These are phyloP conservation scores for Pseudomugil tenellus DNA, from an alignment of 2,797 vertebrate genomes.

Conservation along the genomic window DNA sequence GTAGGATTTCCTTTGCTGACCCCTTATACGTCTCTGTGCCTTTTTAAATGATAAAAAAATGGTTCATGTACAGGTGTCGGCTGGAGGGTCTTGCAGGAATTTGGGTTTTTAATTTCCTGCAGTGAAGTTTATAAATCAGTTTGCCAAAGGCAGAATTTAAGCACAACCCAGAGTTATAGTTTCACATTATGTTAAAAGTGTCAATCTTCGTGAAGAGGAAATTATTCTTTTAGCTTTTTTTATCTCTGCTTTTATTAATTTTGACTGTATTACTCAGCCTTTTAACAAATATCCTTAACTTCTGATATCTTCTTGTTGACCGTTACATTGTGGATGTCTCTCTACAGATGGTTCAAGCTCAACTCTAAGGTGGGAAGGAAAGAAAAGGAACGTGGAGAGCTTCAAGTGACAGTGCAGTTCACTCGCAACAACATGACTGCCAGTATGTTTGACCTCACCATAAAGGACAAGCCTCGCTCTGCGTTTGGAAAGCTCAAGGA, in stretches of 20 bases:
- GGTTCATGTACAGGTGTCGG: constrained; percentile 19
- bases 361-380: constrained; percentile 92
- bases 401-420: constrained; percentile 93
- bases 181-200: constrained; percentile 55
- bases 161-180: background rate
- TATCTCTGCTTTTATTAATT: constrained; percentile 16
- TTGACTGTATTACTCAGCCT: constrained; percentile 1
- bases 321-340: constrained; percentile 18
- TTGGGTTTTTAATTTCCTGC: constrained; percentile 37
- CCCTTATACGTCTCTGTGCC: constrained; percentile 19
- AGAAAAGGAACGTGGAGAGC: constrained; percentile 93
- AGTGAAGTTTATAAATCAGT: constrained; percentile 24
- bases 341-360: constrained; percentile 92
- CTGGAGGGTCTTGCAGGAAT: constrained; percentile 31
- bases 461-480: constrained; percentile 93
- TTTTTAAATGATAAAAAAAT: background rate
- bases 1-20: constrained; percentile 41
- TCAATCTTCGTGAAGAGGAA: constrained; percentile 47
- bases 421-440: constrained; percentile 93
- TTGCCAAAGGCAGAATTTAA: constrained; percentile 22
- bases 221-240: constrained; percentile 2
- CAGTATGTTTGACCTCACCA: constrained; percentile 97
- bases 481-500: constrained; percentile 96
- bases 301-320: background rate
- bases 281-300: too few species aligned